Base-by-base conservation (phyloP, 2,113 vertebrate species). In the Gallinago undulata region DNA sequence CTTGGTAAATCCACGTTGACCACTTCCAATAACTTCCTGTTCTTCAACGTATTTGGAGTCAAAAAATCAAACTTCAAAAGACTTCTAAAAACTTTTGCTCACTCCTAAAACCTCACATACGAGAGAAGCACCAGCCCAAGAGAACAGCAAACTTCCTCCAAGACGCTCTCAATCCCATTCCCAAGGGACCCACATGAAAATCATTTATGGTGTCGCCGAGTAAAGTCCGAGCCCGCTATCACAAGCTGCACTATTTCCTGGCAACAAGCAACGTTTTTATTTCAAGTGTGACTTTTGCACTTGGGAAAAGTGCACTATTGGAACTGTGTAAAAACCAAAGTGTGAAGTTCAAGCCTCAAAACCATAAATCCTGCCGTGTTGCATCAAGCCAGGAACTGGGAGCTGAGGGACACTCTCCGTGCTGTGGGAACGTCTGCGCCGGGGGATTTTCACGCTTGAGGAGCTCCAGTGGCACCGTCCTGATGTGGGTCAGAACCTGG, bases 401-500 rank as follows among this genome's bases (percentile, higher is more conserved):
- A 41, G 25, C 41, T 8, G 19, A 37, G 39, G 21, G 41, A 6
- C 4, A 0, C 2, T 10, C n/a, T 33, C 1, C 0, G 6, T 3
- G 33, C 1, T 3, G 30, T 2, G n/a, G 39, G 37, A 27, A 7
- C 0, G 7, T 18, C 86, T 10, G 2, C 2, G 11, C 39, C 10
- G 9, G 24, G 31, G 48, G 11, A 7, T 10, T 13, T 39, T 19
- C 37, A 50, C 3, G 6, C 13, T 23, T 3, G 19, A 45, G 69
- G 41, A 16, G 25, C 37, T 35, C 56, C 14, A 6, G 14, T 2
- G 19, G 35, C 8, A 2, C 59, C 70, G 35, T 8, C 6, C 17
- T 19, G 37, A 2, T 22, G 17, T 4, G 8, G 3, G 3, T 0
- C n/a, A 18, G 2, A 1, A 3, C 2, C 1, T 2, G n/a, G n/a